Evolutionary conservation across 2,113 vertebrate species (phyloP).

Genomic region (Chlamydotis undulata): DNA sequence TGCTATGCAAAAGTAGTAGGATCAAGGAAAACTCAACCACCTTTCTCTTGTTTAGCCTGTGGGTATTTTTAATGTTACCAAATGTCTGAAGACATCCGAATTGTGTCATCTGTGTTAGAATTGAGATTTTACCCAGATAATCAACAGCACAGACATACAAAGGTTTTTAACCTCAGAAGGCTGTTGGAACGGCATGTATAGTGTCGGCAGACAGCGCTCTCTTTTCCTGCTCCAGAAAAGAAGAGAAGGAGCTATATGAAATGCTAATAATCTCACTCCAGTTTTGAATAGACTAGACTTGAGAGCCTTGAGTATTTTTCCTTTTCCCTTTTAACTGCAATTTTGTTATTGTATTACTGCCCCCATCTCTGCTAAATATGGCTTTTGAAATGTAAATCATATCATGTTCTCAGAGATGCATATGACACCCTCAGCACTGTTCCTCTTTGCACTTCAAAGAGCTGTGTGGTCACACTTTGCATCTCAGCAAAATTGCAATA

Average conservation of each 20-base stretch:
- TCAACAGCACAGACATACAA: background rate
- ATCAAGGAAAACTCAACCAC: background rate
- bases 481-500: slow-evolving; percentile 75
- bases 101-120: background rate
- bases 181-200: background rate
- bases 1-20: background rate
- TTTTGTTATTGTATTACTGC: slow-evolving; percentile 69
- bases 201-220: background rate
- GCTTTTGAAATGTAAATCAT: slow-evolving; percentile 68
- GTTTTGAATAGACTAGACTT: slow-evolving; percentile 50
- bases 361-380: slow-evolving; percentile 67
- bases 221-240: background rate
- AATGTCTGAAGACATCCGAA: background rate
- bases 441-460: slow-evolving; percentile 75
- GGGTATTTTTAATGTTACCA: background rate
- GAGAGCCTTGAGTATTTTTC: slow-evolving; percentile 55
- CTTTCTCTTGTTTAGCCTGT: background rate
- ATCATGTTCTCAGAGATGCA: slow-evolving; percentile 50
- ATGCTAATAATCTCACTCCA: slow-evolving; percentile 28
- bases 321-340: slow-evolving; percentile 62
- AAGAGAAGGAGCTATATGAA: slow-evolving; percentile 7
- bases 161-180: background rate
- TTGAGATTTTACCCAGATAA: background rate
- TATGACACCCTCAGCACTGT: slow-evolving; percentile 65
- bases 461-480: slow-evolving; percentile 74